Base-by-base conservation (phyloP, 2,888 invertebrate genomes). In the Melieria crassipennis region DNA sequence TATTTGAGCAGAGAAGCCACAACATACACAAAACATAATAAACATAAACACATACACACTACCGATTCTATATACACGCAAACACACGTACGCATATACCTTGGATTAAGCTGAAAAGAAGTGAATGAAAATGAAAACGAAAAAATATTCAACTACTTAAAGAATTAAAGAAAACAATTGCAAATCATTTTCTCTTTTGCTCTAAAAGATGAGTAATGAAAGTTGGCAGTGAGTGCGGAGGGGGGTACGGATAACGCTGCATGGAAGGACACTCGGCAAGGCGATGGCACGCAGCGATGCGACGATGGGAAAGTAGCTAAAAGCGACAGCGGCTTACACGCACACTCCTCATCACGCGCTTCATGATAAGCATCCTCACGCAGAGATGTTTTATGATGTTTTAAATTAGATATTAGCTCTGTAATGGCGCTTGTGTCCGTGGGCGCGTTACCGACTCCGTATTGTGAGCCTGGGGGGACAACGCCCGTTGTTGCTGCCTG, bases 41-140 rank as follows among this genome's bases (percentile, higher is more conserved):
- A 46, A 9, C 47, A 46, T 57, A 46, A 62, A 56, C 45, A 62
- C 62, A 69, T 46, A 69, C 42, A 56, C 55, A 56, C 52, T 60
- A 61, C 68, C 61, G 55, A 52, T 68, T 56, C 55, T 63, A 69
- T 47, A 62, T 56, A 56, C 55, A 66, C 56, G 62, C 61, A 69
- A 7, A 68, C 62, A 69, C 56, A 62, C 47, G 56, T 61, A 69
- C 56, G 62, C 56, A 69, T 62, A 69, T 69, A 69, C 56, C 75
- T 78, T 75, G 73, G 73, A 75, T 77, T 75, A 77, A 73, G 75
- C 71, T 75, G 71, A 73, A 76, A 71, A 64, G 61, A 68, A 73
- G 42, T 70, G 43, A 70, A 70, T 64, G 64, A 64, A 70, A 48
- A 70, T 58, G 57, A 65, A 65, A 73, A 69, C 47, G 57, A 62